A percentile compares a stretch with the other conserved stretches of the same genome.
phyloP scores from a whole-genome alignment of 2,113 vertebrate species.

The Cinclus mexicanus region DNA sequence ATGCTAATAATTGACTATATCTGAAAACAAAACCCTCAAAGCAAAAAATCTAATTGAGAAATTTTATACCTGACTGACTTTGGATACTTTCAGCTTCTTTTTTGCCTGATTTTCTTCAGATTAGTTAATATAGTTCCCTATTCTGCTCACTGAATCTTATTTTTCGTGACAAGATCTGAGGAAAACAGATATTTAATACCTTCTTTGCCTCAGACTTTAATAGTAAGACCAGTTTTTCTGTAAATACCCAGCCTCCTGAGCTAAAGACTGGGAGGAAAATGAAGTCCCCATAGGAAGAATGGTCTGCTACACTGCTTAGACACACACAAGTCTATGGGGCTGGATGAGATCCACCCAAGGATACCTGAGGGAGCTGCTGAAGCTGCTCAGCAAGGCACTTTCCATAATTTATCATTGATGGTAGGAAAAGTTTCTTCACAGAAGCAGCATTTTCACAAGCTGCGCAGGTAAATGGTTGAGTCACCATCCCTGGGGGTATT shows the following conservation, averaged over 20 bases:
- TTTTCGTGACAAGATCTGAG: neutral
- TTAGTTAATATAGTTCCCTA: neutral
- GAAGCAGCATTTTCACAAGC: neutral
- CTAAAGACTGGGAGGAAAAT: neutral
- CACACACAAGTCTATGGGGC: fast-evolving
- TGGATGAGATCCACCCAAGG: neutral
- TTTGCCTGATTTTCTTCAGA: neutral
- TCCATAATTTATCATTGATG: neutral
- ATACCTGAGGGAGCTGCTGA: neutral
- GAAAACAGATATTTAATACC: neutral
- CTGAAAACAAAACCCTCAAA: neutral
- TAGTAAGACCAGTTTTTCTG: neutral
- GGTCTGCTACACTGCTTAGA: neutral
- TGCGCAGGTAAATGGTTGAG: neutral
- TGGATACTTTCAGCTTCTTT: neutral
- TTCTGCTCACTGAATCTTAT: neutral
- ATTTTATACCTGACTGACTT: neutral
- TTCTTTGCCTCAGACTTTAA: neutral
- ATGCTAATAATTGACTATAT: neutral
- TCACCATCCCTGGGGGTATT: neutral
- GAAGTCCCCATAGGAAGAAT: neutral
- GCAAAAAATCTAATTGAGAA: neutral
- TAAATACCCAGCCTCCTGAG: neutral
- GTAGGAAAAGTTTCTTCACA: neutral
- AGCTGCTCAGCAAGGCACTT: neutral